These are phyloP conservation scores for Mesopsocus fuscifrons DNA, from an alignment of 2,888 invertebrate species.

Conservation along the genomic window DNA sequence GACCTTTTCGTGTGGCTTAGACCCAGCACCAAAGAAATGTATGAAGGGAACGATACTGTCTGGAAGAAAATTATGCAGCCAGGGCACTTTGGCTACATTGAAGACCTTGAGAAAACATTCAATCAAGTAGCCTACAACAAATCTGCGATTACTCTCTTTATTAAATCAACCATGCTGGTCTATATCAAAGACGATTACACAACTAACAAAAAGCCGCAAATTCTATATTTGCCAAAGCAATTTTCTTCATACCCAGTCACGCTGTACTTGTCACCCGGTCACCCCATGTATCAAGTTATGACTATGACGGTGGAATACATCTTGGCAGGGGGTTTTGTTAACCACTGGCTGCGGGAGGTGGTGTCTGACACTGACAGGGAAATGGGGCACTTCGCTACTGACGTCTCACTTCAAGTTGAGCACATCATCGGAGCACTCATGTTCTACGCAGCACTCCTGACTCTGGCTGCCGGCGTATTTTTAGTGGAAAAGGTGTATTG, in stretches of 20 bases:
- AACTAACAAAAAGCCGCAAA: background rate
- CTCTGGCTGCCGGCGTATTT: background rate
- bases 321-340: background rate
- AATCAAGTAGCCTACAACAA: background rate
- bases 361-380: background rate
- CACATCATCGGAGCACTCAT: background rate
- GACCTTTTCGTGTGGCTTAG: background rate
- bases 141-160: background rate
- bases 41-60: background rate
- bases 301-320: background rate
- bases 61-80: slow-evolving; percentile 3
- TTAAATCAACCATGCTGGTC: background rate
- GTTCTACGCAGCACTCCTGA: background rate
- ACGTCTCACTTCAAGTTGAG: background rate
- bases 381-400: background rate
- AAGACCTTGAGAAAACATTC: background rate
- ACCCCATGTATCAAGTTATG: background rate
- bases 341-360: background rate
- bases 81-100: background rate
- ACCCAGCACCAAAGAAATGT: background rate
- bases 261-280: slow-evolving; percentile 1
- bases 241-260: slow-evolving; percentile 3
- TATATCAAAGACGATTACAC: background rate
- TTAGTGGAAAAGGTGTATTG: no score
- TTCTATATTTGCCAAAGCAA: background rate